Base-by-base conservation (phyloP, 2,797 vertebrate species). In the Molossus molossus region DNA sequence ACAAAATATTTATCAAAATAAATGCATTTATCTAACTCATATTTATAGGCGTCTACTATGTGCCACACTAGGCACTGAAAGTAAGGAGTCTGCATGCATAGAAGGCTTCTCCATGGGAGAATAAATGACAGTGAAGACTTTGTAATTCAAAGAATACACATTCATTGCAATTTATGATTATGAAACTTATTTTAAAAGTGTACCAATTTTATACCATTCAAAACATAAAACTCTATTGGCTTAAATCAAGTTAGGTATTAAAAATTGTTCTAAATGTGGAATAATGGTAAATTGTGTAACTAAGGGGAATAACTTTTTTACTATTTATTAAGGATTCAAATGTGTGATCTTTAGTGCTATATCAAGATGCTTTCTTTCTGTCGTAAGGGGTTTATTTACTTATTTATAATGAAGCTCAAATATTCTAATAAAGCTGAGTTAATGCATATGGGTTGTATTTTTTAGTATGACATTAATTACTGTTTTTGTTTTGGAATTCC, bases 1-100 rank as follows among this genome's bases (percentile, higher is more conserved):
- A 77, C 25, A 84, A 85, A 88, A 88, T 9, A 81, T 94, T 83
- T 95, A 81, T 33, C 53, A 83, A 62, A 77, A 94, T 21, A 94
- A 94, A 83, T 84, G 64, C 0, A 67, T 72, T 62, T 85, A 62
- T 82, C 94, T 45, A 45, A 45, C 5, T 45, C 40, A 45, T 45
- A 45, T 45, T 45, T 45, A 45, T 45, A 45, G 40, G 40, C 40
- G 6, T 45, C 40, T 45, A 45, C 40, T 45, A 45, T 45, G 40
- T 45, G 40, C 40, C 40, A 87, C 29, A 6, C 4, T 53, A 72
- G 33, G 76, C 40, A 70, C 9, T 93, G 75, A 93, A 70, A 93
- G 86, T 81, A 73, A 77, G 27, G n/a, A 45, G 18, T 45, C 53
- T 80, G 9, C 27, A 13, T 79, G 40, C 73, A 87, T 60, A 25